A percentile compares a stretch with the other conserved stretches of the same genome.
Conservation (phyloP, 1,140 invertebrate genomes). For the Aphelenchoides fujianensis region DNA sequence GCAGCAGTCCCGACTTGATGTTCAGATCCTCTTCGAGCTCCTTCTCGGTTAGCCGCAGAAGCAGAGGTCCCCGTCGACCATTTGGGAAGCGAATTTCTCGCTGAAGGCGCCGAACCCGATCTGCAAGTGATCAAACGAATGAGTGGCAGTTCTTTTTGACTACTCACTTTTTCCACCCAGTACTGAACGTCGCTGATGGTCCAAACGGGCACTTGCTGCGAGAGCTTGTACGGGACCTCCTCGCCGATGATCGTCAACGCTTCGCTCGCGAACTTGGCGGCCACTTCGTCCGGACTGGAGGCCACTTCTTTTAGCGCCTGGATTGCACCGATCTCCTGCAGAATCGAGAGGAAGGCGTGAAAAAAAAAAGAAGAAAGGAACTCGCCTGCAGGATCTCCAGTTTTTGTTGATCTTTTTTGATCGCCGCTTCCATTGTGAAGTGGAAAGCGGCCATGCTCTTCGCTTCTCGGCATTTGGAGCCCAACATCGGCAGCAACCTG, state of each 20-base stretch:
- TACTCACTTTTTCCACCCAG: conserved; percentile 83
- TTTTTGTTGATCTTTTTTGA: conserved; percentile 91
- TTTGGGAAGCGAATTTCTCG: conserved; percentile 78
- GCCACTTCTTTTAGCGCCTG: conserved; percentile 92
- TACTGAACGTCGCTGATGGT: conserved; percentile 89
- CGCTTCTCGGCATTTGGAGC: conserved; percentile 89
- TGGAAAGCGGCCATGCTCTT: conserved; percentile 94
- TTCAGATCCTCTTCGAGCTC: conserved; percentile 88
- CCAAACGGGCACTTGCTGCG: conserved; percentile 84
- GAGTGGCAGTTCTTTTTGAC: no score
- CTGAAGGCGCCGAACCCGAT: conserved; percentile 86
- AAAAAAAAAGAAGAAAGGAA: background rate
- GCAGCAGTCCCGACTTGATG: conserved; percentile 84
- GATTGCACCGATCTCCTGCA: conserved; percentile 88
- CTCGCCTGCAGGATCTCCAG: conserved; percentile 69
- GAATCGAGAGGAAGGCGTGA: conserved; percentile 67
- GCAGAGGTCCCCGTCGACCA: conserved; percentile 80
- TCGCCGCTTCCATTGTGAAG: conserved; percentile 98
- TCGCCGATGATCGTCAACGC: conserved; percentile 90
- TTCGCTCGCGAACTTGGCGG: conserved; percentile 92
- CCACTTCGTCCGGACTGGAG: conserved; percentile 92
- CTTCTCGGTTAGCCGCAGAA: conserved; percentile 85
- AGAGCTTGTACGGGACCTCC: conserved; percentile 91
- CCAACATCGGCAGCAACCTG: conserved; percentile 89
- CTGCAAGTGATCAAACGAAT: conserved; percentile 66